Base-by-base conservation (phyloP, 2,797 vertebrate species). In the Choloepus didactylus region DNA sequence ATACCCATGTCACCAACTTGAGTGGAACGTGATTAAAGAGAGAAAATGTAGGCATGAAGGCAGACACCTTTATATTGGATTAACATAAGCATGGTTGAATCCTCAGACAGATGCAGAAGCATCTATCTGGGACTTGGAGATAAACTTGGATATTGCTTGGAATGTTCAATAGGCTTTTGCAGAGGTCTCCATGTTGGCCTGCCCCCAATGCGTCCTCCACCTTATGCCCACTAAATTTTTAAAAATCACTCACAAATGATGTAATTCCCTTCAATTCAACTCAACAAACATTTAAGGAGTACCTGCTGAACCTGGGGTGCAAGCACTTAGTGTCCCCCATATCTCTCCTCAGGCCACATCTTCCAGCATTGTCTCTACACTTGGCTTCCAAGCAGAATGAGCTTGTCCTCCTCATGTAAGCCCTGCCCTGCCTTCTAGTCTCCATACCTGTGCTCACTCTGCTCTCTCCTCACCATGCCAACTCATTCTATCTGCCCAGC, bases 31-130 rank as follows among this genome's bases (percentile, higher is more conserved):
- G n/a, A 9, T 18, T 3, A 27, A 67, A 0, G 27, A 14, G 67
- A 41, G 64, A 15, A 54, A 19, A 31, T 0, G 49, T 2, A 1
- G 35, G 44, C 29, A 5, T 1, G 31, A 44, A 1, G 9, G 3
- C 59, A 18, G 4, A 2, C 6, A 1, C 35, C 70, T 54, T n/a
- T 27, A 3, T 3, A 6, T 2, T 5, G 44, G 44, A 3, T 23
- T 2, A 6, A 2, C 15, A 0, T 3, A 2, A 0, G 11, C 21
- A 4, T 2, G 19, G 29, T 14, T 1, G 21, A 62, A 14, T 41
- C 11, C 56, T 38, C 5, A 2, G 10, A 23, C 0, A 2, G 4
- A 7, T 18, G 10, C 56, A 4, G 1, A 1, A 64, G 14, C 21
- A 44, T 21, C 54, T 41, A 2, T 60, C 29, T 16, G 35, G 51